phyloP scores from a whole-genome alignment of 2,888 invertebrate genomes.

The Ophion ellenae region DNA sequence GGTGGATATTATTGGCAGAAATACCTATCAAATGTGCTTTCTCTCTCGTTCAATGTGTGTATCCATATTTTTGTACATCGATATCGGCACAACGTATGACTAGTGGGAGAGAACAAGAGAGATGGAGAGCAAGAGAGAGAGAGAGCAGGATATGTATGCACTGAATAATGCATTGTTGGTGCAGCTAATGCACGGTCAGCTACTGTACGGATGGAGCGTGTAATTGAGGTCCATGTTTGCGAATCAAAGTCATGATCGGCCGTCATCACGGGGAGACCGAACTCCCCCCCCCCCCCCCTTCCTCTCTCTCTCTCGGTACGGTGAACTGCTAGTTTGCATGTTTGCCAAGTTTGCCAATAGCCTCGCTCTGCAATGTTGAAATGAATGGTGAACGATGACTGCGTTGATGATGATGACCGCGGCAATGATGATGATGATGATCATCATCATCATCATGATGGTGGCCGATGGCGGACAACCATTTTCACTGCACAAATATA shows the following conservation, averaged over 20 bases:
- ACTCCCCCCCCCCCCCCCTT: background rate
- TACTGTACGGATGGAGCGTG: conserved; percentile 75
- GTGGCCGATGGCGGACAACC: conserved; percentile 71
- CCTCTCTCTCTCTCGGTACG: conserved; percentile 37
- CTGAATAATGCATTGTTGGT: conserved; percentile 84
- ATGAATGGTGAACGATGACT: conserved; percentile 60
- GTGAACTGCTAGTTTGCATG: conserved; percentile 42
- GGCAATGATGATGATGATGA: conserved; percentile 52
- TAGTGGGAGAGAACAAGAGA: background rate
- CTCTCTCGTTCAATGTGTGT: conserved; percentile 43
- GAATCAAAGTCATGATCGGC: conserved; percentile 83
- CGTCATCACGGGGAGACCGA: conserved; percentile 75
- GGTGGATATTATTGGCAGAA: conserved; percentile 5
- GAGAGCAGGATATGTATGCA: conserved; percentile 63
- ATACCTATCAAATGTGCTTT: background rate
- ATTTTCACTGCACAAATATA: conserved; percentile 71
- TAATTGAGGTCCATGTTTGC: conserved; percentile 83
- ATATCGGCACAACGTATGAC: background rate
- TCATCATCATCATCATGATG: conserved; percentile 58
- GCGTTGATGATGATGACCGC: conserved; percentile 63
- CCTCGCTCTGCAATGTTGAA: conserved; percentile 62
- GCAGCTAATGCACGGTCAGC: conserved; percentile 83
- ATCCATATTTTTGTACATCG: conserved; percentile 5
- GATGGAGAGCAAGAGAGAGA: conserved; percentile 22
- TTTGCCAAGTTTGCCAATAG: conserved; percentile 37